Base-by-base conservation (phyloP, 2,888 invertebrate genomes). In the Leucania comma region DNA sequence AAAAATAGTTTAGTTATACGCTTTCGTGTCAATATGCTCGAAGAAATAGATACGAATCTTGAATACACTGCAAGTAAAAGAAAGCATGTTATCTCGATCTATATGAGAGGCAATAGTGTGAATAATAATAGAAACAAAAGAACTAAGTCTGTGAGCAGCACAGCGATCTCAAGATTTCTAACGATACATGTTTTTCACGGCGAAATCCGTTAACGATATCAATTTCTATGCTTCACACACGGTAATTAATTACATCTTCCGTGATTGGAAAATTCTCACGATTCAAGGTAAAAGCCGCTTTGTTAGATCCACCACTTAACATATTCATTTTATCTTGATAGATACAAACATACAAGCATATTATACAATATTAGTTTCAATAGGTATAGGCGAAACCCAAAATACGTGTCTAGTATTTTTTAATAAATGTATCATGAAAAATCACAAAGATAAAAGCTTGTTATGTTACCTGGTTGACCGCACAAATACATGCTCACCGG, bases 191-290 rank as follows among this genome's bases (percentile, higher is more conserved):
- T 83, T 82, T 75, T 87, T 88, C 85, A 76, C 84, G 80, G 86
- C 71, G 82, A 81, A 86, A 86, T 88, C 85, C 79, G 84, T 83
- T 81, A 86, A 81, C 78, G 80, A 86, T 89, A 90, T 91, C 86
- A 89, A 88, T 92, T 91, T 90, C 87, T 86, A 88, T 82, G 88
- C 88, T 93, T 93, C 91, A 90, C 93, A 92, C 91, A 89, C 87
- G 78, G 75, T 88, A 86, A 88, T 88, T 89, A 88, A 88, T 90
- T 87, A 84, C 78, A 84, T 87, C 85, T 87, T 83, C 84, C 84
- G 83, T 84, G 86, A 87, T 88, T 88, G 84, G 81, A 88, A 88
- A 87, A 85, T 88, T 91, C 90, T 90, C 90, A 91, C 88, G 90
- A 89, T 89, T 85, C 83, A 78, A 87, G 75, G 75, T 70, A 71